These are phyloP conservation scores for Ispidina lecontei DNA, from an alignment of 2,797 vertebrate species.

Conservation along the genomic window DNA sequence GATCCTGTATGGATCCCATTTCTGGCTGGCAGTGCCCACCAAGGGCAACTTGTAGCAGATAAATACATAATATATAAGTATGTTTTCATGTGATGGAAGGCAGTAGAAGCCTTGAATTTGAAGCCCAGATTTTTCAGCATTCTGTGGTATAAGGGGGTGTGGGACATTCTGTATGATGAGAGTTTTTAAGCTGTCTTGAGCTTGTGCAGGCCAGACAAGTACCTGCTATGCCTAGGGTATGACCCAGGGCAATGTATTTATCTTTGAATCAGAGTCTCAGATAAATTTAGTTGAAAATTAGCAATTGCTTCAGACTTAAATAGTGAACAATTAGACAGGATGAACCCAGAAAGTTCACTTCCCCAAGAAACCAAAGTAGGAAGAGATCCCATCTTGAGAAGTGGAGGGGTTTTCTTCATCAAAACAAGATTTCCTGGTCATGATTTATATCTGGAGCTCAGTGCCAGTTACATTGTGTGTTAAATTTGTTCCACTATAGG, in stretches of 20 bases:
- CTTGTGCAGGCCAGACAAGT: not conserved
- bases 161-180: not conserved
- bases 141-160: not conserved
- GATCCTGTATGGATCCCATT: fast-evolving
- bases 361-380: not conserved
- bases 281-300: not conserved
- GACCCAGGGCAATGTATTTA: not conserved
- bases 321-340: not conserved
- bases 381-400: not conserved
- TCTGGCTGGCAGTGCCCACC: not conserved
- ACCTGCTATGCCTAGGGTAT: not conserved
- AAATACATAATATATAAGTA: not conserved
- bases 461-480: not conserved
- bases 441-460: not conserved
- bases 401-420: not conserved
- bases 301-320: not conserved
- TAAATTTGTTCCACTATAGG: not conserved
- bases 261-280: not conserved
- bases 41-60: not conserved
- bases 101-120: not conserved
- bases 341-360: not conserved
- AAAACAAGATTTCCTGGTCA: not conserved
- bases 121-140: not conserved
- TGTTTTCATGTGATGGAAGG: not conserved
- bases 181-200: not conserved